phyloP scores from a whole-genome alignment of 2,888 invertebrate genomes.

The Cheilosia vulpina region DNA sequence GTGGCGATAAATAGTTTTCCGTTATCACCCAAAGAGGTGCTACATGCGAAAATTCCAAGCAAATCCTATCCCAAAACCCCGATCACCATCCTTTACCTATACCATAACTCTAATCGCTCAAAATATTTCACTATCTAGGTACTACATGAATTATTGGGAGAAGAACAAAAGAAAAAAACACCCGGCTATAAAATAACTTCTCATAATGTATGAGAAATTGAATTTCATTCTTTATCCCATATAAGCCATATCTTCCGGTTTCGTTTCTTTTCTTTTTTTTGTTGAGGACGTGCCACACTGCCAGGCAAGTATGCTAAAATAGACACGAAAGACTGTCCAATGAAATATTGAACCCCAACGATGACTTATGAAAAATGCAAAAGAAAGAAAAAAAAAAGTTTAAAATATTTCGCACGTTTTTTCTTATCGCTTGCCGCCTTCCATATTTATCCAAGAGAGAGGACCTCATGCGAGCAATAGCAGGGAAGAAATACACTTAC shows the following conservation, averaged over 20 bases:
- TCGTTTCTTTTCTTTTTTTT: constrained; percentile 2
- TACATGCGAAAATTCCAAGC: neutral
- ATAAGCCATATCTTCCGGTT: constrained; percentile 55
- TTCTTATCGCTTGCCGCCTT: constrained; percentile 65
- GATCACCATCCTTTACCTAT: constrained; percentile 20
- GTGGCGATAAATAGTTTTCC: neutral
- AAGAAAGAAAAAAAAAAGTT: constrained; percentile 45
- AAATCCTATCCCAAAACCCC: neutral
- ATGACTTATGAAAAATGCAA: constrained; percentile 71
- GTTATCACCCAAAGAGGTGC: constrained; percentile 8
- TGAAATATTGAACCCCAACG: constrained; percentile 72
- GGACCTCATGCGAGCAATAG: constrained; percentile 60
- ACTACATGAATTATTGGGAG: constrained; percentile 33
- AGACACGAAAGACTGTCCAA: constrained; percentile 71
- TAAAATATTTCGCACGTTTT: constrained; percentile 74
- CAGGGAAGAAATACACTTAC: constrained; percentile 48
- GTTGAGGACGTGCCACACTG: constrained; percentile 54
- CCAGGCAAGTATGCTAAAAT: constrained; percentile 58
- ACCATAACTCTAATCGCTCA: constrained; percentile 13
- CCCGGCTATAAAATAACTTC: constrained; percentile 34
- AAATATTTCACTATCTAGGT: constrained; percentile 4
- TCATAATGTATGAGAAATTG: constrained; percentile 69
- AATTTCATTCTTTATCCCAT: constrained; percentile 71
- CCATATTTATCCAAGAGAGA: constrained; percentile 48
- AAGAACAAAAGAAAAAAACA: constrained; percentile 13